A percentile compares a stretch with the other conserved stretches of the same genome.
Conservation (phyloP, 2,113 vertebrate species). For the Pipra filicauda region DNA sequence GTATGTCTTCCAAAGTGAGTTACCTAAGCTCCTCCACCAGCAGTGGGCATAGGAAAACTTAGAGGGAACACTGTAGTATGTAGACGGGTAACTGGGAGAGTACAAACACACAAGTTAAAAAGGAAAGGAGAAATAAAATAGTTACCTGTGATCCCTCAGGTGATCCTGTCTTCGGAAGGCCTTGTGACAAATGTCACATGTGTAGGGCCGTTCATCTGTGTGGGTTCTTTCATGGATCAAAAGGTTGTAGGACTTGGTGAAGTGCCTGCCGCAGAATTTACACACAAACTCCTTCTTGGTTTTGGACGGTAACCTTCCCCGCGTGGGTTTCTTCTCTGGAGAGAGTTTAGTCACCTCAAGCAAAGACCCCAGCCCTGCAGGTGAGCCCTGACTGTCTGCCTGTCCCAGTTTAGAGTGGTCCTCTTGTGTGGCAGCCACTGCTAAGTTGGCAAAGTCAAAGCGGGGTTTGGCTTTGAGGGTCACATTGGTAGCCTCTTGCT, state of each 20-base stretch:
- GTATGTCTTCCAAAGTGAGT: background rate
- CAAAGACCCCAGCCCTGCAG: constrained; percentile 81
- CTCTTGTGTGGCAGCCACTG: constrained; percentile 93
- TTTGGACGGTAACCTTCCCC: constrained; percentile 94
- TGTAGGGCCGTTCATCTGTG: constrained; percentile 95
- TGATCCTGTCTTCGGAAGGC: constrained; percentile 98
- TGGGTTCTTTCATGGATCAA: constrained; percentile 98
- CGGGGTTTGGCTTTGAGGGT: constrained; percentile 89
- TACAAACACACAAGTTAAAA: background rate
- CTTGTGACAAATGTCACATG: constrained; percentile 98
- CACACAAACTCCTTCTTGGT: constrained; percentile 99
- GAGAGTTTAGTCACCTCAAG: constrained; percentile 92
- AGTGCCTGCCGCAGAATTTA: constrained; percentile 98
- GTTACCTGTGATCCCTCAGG: constrained; percentile 91
- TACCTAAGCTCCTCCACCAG: background rate
- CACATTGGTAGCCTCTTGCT: constrained; percentile 77
- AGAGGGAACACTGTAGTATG: background rate
- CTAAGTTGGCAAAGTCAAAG: constrained; percentile 97
- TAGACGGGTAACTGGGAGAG: rapidly evolving
- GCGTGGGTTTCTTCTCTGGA: constrained; percentile 90
- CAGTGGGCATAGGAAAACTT: background rate
- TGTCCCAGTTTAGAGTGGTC: constrained; percentile 85
- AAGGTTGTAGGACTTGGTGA: constrained; percentile 99
- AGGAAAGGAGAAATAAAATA: background rate
- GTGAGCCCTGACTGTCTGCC: constrained; percentile 84